Evolutionary conservation across 2,797 vertebrate species (phyloP).

Genomic region (Etheostoma nigrum): DNA sequence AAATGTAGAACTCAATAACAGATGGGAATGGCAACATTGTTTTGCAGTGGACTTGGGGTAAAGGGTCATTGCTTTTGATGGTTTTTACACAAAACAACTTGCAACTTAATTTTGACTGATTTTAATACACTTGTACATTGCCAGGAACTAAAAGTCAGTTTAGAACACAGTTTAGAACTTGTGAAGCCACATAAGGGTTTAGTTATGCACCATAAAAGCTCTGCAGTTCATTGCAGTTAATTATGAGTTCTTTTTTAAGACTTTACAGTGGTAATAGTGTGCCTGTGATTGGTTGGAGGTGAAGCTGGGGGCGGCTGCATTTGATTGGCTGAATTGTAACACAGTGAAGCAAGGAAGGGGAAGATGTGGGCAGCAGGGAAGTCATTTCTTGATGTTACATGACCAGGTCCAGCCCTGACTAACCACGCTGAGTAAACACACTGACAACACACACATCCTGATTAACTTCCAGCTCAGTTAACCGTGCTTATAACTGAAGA

Average conservation of each 20-base stretch:
- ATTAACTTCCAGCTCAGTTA: conserved; percentile 11
- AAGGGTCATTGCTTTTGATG: background rate
- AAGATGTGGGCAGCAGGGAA: conserved; percentile 43
- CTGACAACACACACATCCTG: background rate
- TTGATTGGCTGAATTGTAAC: conserved; percentile 44
- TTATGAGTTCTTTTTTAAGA: conserved; percentile 50
- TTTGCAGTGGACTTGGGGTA: background rate
- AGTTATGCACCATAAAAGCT: conserved; percentile 11
- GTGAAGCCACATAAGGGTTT: conserved; percentile 10
- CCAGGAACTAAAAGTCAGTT: conserved; percentile 2
- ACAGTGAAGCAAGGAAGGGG: conserved; percentile 26
- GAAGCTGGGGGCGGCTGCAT: conserved; percentile 17
- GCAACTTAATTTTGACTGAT: background rate
- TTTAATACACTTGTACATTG: background rate
- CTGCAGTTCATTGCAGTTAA: conserved; percentile 39
- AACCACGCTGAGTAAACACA: conserved; percentile 22
- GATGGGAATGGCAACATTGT: background rate
- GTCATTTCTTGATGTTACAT: conserved; percentile 7
- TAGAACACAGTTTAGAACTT: background rate
- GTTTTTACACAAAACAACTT: background rate
- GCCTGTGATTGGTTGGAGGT: conserved; percentile 35
- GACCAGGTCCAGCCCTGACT: background rate
- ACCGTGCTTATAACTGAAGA: background rate
- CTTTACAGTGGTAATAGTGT: conserved; percentile 2
- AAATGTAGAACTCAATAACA: too few species aligned